phyloP scores from a whole-genome alignment of 2,113 vertebrate species.

The Anhinga rufa region DNA sequence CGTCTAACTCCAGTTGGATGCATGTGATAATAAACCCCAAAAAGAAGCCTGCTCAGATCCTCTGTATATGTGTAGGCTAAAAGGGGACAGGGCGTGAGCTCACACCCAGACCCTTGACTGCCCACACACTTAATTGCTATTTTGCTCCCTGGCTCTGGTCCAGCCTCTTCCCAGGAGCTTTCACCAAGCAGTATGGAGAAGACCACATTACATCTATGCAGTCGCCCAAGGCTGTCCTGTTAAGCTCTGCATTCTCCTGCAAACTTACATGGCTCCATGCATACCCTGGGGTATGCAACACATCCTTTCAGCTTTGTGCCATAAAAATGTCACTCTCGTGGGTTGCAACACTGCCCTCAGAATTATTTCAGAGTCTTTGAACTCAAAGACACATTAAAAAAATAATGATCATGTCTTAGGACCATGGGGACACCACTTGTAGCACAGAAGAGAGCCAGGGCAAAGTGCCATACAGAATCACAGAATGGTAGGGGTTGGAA shows the following conservation, averaged over 20 bases:
- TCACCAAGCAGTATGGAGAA: background rate
- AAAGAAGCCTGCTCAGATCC: background rate
- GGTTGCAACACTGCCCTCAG: background rate
- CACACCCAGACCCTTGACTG: accelerated
- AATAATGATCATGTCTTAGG: background rate
- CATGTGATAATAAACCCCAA: background rate
- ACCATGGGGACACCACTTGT: background rate
- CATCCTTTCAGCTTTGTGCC: background rate
- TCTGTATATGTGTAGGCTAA: background rate
- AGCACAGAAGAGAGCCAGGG: background rate
- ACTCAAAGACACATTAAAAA: background rate
- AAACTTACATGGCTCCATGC: background rate
- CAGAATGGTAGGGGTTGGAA: no score
- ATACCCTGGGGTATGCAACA: background rate
- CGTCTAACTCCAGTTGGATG: background rate
- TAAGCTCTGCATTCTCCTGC: background rate
- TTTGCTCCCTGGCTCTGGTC: background rate
- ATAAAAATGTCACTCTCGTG: background rate
- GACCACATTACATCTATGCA: background rate
- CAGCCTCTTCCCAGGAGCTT: background rate
- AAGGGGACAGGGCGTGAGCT: background rate
- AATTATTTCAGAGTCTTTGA: background rate
- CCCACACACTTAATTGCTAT: background rate
- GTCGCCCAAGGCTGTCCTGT: background rate
- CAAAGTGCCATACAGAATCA: background rate